phyloP scores from a whole-genome alignment of 2,888 invertebrate genomes.

The Panzeria rudis region DNA sequence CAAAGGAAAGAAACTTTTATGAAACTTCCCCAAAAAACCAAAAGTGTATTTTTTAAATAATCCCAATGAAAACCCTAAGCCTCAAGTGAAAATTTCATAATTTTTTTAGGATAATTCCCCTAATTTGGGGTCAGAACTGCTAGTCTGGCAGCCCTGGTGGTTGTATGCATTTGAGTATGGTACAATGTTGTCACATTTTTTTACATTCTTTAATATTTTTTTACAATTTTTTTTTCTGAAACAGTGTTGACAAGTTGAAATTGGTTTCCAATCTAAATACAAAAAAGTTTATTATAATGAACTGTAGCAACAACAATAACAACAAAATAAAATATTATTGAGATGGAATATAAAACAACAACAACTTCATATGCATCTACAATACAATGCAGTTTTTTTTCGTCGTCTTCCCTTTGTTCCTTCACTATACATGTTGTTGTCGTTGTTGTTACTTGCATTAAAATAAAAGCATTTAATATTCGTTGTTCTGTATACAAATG shows the following conservation, averaged over 20 bases:
- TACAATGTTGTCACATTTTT: slow-evolving; percentile 71
- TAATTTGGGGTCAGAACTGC: no score
- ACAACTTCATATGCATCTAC: slow-evolving; percentile 8
- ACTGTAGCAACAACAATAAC: slow-evolving; percentile 13
- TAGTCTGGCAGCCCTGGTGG: not conserved
- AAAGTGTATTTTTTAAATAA: no score
- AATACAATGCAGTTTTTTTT: slow-evolving; percentile 46
- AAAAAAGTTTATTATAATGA: slow-evolving; percentile 29
- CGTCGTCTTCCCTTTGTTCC: slow-evolving; percentile 11
- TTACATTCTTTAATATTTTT: slow-evolving; percentile 1
- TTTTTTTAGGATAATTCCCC: no score
- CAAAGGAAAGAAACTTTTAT: no score
- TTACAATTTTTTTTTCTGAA: slow-evolving; percentile 44
- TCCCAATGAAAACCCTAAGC: no score
- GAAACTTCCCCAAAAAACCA: no score
- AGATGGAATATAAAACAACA: slow-evolving; percentile 47
- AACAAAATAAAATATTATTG: slow-evolving; percentile 17
- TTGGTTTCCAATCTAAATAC: slow-evolving; percentile 62
- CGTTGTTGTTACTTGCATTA: slow-evolving; percentile 24
- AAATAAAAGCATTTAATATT: slow-evolving; percentile 37
- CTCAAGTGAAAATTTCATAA: no score
- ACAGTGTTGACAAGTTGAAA: slow-evolving; percentile 68
- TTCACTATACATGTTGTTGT: slow-evolving; percentile 15
- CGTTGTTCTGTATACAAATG: not conserved
- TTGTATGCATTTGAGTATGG: slow-evolving; percentile 32